Base-by-base conservation (phyloP, 2,113 vertebrate species). In the Axis porcinus region DNA sequence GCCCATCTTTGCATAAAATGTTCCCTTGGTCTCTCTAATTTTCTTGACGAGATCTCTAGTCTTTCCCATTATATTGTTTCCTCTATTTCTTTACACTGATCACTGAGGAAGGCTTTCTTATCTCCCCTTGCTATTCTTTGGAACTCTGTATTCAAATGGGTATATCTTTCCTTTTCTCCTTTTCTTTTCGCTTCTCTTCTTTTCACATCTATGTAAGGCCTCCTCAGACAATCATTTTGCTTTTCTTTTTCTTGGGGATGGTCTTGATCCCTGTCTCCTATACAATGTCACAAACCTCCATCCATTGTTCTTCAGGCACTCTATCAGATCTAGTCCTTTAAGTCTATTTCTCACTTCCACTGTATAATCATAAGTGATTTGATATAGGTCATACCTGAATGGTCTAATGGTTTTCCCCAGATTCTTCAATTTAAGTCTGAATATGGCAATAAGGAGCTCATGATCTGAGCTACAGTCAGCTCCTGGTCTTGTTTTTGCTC, bases 211-310 rank as follows among this genome's bases (percentile, higher is more conserved):
- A n/a, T n/a, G 64, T 67, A 67, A 67, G 16, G 16, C 16, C 33
- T n/a, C 33, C 16, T 67, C 16, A 67, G 62, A n/a, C 7, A 67
- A 4, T 4, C 33, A 67, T 19, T 67, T 67, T 67, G 16, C 33
- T 17, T 17, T 67, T n/a, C 33, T n/a, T 67, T 19, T 67, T 36
- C 64, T 36, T 36, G 33, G 33, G 17, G 9, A 36, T 67, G 33
- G 64, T 67, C 33, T 67, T 36, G 17, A 36, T 10, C 17, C 5
- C 8, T 67, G 1, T 67, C 17, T 21, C 33, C n/a, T 67, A 17
- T 67, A 21, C 19, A 36, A 67, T 36, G 8, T 21, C 19, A 36
- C 0, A 0, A 36, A 11, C 8, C 9, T 67, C 64, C 4, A 10
- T 67, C 16, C n/a, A 21, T 36, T 21, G 17, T 67, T 67, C 17